phyloP scores from a whole-genome alignment of 2,113 vertebrate genomes.

The Oxyura jamaicensis region DNA sequence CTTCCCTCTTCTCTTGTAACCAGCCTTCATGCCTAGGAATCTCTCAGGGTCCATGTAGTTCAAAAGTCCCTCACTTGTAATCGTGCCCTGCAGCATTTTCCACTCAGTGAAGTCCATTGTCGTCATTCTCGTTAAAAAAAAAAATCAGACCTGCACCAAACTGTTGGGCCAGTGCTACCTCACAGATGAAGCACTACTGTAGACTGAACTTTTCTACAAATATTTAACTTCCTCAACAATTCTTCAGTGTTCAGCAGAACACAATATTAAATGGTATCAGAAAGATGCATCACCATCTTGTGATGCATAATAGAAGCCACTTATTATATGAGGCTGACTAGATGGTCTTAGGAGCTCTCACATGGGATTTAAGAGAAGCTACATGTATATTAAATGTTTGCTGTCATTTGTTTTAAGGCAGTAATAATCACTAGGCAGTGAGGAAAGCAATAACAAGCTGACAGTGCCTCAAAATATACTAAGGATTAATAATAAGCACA shows the following conservation, averaged over 20 bases:
- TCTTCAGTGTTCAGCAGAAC: background rate
- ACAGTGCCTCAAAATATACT: background rate
- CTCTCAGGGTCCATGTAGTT: background rate
- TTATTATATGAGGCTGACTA: background rate
- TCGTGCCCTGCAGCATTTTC: background rate
- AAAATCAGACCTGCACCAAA: background rate
- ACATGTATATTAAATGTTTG: background rate
- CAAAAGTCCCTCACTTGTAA: background rate
- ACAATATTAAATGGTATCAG: background rate
- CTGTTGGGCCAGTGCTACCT: background rate
- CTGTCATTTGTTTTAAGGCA: background rate
- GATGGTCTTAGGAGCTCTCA: background rate
- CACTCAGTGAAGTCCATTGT: background rate
- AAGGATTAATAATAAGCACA: background rate
- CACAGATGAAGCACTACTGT: background rate
- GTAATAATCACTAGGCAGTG: background rate
- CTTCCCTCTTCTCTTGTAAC: background rate
- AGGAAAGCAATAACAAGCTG: background rate
- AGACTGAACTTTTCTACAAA: background rate
- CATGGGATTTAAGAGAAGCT: background rate
- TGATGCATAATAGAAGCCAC: background rate
- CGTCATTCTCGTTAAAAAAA: background rate
- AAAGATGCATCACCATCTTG: background rate
- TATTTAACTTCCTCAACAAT: background rate
- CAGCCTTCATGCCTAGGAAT: rapidly evolving